phyloP scores from a whole-genome alignment of 37 sponge, comb jelly and placozoan species.

The Bolinopsis microptera region DNA sequence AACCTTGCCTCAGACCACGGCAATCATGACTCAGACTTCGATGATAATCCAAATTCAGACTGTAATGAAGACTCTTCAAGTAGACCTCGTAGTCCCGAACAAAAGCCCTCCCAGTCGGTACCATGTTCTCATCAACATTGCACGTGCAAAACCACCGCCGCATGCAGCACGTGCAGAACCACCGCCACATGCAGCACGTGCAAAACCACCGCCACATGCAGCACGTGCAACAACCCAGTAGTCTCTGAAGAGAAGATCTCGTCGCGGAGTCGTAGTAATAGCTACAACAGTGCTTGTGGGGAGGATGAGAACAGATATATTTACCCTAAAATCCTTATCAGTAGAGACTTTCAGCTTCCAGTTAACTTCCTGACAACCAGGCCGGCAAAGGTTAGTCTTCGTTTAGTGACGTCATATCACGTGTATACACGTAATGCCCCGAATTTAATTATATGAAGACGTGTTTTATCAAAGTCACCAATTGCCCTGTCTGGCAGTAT shows the following conservation, averaged over 20 bases:
- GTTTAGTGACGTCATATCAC: no score
- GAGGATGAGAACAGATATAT: constrained; percentile 26
- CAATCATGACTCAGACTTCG: background rate
- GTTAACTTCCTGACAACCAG: background rate
- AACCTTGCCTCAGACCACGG: no score
- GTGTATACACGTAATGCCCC: no score
- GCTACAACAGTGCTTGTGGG: constrained; percentile 31
- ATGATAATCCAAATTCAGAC: background rate
- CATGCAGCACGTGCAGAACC: background rate
- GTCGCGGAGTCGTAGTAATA: background rate
- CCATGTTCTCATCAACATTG: no score
- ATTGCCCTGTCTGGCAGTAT: no score
- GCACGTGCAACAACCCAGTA: no score
- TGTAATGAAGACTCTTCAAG: background rate
- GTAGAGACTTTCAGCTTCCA: background rate
- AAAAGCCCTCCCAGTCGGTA: background rate
- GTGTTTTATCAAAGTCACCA: no score
- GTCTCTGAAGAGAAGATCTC: background rate
- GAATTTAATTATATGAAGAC: no score
- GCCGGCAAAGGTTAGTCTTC: background rate
- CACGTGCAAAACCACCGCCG: background rate
- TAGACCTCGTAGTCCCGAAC: background rate
- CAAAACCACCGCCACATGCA: no score
- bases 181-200: background rate
- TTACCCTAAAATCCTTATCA: background rate